Percentiles rank a stretch among this genome's conserved stretches.
phyloP scores from a whole-genome alignment of 1,140 invertebrate species.

The Zaprionus tsacasi region DNA sequence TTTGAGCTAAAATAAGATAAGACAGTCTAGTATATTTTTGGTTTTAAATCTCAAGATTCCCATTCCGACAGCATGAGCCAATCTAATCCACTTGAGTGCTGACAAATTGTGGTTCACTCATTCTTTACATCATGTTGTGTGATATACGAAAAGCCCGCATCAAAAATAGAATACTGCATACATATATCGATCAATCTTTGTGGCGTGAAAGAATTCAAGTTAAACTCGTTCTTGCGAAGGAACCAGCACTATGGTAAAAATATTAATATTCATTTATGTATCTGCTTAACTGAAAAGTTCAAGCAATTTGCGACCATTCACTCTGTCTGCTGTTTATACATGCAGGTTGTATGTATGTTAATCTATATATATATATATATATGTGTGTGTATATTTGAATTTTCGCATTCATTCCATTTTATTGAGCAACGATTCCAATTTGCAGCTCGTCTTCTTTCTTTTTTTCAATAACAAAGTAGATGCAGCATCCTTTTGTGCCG shows the following conservation, averaged over 20 bases:
- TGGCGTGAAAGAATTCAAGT: constrained; percentile 5
- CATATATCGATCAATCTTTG: constrained; percentile 10
- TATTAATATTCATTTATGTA: constrained; percentile 22
- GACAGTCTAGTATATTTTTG: no score
- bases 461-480: constrained; percentile 35
- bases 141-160: not conserved
- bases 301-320: constrained; percentile 3
- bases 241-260: not conserved
- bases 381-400: not conserved
- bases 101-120: no score
- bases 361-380: no score
- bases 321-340: not conserved
- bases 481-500: constrained; percentile 35
- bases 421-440: constrained; percentile 12
- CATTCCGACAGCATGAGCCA: no score
- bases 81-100: no score
- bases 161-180: constrained; percentile 20
- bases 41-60: no score
- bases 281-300: constrained; percentile 4
- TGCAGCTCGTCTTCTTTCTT: constrained; percentile 13
- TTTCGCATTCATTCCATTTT: constrained; percentile 3
- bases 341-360: not conserved
- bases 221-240: constrained; percentile 15
- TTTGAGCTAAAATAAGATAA: no score
- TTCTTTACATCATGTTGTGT: constrained; percentile 33